Evolutionary conservation across 2,797 vertebrate species (phyloP).

Genomic region (Carcharodon carcharias): DNA sequence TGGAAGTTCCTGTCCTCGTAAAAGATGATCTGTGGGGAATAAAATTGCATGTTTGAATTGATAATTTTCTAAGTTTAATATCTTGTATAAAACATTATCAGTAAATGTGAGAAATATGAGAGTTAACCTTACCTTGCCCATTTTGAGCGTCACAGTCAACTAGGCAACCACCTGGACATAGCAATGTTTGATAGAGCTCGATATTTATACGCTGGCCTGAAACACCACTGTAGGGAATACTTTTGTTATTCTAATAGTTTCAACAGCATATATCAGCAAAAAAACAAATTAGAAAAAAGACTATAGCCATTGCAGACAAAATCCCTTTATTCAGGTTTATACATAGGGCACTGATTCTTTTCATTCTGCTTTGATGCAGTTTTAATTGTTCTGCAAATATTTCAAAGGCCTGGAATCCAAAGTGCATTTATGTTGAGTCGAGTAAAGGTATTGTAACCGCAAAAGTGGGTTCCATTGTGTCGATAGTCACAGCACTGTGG

Average conservation of each 20-base stretch:
- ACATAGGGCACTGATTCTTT: not conserved
- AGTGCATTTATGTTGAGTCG: not conserved
- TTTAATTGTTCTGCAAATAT: not conserved
- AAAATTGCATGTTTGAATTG: not conserved
- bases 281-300: not conserved
- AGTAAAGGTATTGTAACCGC: not conserved
- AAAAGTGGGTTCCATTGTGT: too few relatives aligned
- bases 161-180: not conserved
- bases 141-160: not conserved
- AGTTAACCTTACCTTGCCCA: conserved; percentile 10
- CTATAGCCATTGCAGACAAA: not conserved
- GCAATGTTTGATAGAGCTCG: not conserved
- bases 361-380: conserved; percentile 14
- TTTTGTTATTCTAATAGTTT: conserved; percentile 25
- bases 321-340: conserved; percentile 26
- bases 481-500: too few relatives aligned
- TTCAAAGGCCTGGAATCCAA: not conserved
- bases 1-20: conserved; percentile 37
- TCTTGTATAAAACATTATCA: not conserved
- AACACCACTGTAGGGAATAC: conserved; percentile 10
- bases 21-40: conserved; percentile 20
- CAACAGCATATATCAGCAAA: conserved; percentile 27
- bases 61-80: not conserved
- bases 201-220: conserved; percentile 15
- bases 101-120: not conserved